A percentile compares a stretch with the other conserved stretches of the same genome.
Evolutionary conservation across 2,113 vertebrate species (phyloP).

Genomic region (Diadophis punctatus): DNA sequence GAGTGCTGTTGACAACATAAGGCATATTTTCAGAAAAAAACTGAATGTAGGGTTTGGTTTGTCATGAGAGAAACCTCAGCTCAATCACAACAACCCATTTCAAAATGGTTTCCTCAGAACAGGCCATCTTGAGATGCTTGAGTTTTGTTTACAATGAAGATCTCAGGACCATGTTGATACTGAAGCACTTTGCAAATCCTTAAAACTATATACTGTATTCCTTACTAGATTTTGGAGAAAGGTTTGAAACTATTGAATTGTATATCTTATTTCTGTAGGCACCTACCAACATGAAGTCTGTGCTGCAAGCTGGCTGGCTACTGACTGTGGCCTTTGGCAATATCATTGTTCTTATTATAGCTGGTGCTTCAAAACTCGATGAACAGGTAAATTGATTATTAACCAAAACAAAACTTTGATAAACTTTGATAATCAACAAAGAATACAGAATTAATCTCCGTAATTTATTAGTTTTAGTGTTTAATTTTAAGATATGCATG

Average conservation of each 20-base stretch:
- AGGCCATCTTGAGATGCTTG: not conserved
- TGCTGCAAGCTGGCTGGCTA: slow-evolving; percentile 94
- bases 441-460: not conserved
- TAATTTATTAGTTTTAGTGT: not conserved
- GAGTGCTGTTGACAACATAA: not conserved
- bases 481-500: not conserved
- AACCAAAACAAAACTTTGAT: not conserved
- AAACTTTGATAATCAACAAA: not conserved
- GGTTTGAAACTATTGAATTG: not conserved
- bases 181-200: not conserved
- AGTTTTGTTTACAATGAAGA: not conserved
- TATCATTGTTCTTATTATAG: slow-evolving; percentile 91
- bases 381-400: slow-evolving; percentile 73
- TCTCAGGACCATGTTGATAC: not conserved
- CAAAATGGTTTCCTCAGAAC: not conserved
- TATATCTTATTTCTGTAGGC: slow-evolving; percentile 70
- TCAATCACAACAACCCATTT: not conserved
- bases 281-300: slow-evolving; percentile 94
- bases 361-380: slow-evolving; percentile 73
- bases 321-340: slow-evolving; percentile 87
- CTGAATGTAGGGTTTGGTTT: not conserved
- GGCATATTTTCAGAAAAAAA: not conserved
- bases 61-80: not conserved
- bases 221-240: not conserved
- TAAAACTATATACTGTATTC: not conserved